Evolutionary conservation across 2,113 vertebrate genomes (phyloP), one percentile per base, ranked within the genome.

Genomic region (Delphinus delphis): DNA sequence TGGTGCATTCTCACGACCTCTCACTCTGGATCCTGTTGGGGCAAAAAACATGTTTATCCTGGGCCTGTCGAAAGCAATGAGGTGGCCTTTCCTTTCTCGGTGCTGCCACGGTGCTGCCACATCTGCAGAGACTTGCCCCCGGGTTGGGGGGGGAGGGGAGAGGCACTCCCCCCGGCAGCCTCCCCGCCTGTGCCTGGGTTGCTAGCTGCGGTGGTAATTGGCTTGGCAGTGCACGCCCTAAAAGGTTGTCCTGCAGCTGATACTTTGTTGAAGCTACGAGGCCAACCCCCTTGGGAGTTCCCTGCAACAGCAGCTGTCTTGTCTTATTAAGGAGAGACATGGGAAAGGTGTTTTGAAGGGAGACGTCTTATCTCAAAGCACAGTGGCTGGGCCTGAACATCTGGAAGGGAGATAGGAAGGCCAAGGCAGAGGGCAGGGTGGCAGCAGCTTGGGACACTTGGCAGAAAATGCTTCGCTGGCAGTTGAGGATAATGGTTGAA

Each of bases 341-440:
- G n/a, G 74, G 90, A 36, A 95, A 93, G 86, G 95, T 96, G 74
- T 87, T 96, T 77, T 63, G 87, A 87, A 93, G 87, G 92, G 58
- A 96, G 65, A 93, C 67, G 8, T 92, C 80, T 95, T 97, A 97
- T 93, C 97, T 96, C 70, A 53, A 10, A 70, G 82, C 88, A 77
- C 83, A 83, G 58, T 36, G 68, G 36, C 53, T 0, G 8, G 31
- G 44, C 74, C 31, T 36, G 74, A 71, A 58, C 70, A 25, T 50
- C 92, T 88, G 94, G 80, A 44, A 67, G 33, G 87, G 53, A 76
- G 90, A 92, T 85, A 86, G 21, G 77, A 60, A 71, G 94, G 81
- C 60, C 47, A 9, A 58, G 17, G 53, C 25, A n/a, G 63, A 89
- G 86, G 55, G 58, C 93, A 18, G 23, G 71, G 85, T 21, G 41